Conservation (phyloP, 53 echinoderm and acorn worm species). For the Holothuria leucospilota region DNA sequence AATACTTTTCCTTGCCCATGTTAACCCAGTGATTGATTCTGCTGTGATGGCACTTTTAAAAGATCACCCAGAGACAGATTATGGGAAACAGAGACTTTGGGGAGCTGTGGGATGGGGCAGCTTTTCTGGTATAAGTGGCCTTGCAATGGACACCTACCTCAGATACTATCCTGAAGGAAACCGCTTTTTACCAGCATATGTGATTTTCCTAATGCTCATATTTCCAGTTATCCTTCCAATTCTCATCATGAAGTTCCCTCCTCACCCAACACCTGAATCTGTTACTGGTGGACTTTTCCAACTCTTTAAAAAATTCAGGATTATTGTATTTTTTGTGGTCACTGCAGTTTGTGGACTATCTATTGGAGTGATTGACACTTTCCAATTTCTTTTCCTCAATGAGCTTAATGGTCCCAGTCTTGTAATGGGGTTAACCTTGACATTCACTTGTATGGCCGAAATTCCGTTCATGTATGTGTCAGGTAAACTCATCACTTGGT, state of each 20-base stretch:
- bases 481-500: constrained; percentile 67
- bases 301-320: constrained; percentile 52
- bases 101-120: constrained; percentile 69
- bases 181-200: constrained; percentile 61
- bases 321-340: constrained; percentile 65
- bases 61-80: constrained; percentile 47
- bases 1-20: constrained; percentile 29
- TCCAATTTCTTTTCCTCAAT: constrained; percentile 81
- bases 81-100: constrained; percentile 77
- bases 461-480: constrained; percentile 85
- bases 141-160: constrained; percentile 59
- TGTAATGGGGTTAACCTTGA: constrained; percentile 89
- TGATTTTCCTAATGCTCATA: constrained; percentile 37
- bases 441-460: constrained; percentile 81
- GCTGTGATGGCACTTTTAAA: constrained; percentile 56
- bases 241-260: constrained; percentile 44
- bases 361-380: constrained; percentile 79
- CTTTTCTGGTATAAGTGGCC: constrained; percentile 63
- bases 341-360: constrained; percentile 64
- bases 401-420: constrained; percentile 73
- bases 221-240: constrained; percentile 9
- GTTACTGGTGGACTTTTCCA: constrained; percentile 49
- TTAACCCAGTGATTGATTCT: constrained; percentile 60
- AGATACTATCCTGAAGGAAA: constrained; percentile 39
- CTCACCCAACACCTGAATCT: constrained; percentile 55